phyloP scores from a whole-genome alignment of 2,888 invertebrate genomes.

The Drosophila cognata region DNA sequence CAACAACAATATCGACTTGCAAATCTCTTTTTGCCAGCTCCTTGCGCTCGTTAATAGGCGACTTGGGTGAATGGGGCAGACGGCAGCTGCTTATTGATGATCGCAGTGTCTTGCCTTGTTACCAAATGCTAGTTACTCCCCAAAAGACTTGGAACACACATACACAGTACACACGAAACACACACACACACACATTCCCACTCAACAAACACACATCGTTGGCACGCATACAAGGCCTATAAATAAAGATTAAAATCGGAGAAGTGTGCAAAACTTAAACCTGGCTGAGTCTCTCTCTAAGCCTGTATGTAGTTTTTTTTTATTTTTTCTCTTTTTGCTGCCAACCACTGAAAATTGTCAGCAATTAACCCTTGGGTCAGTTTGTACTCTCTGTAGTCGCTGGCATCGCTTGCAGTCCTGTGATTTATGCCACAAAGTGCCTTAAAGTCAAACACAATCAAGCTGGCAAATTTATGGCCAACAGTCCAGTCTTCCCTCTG shows the following conservation, averaged over 20 bases:
- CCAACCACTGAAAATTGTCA: slow-evolving; percentile 68
- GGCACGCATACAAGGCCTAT: slow-evolving; percentile 56
- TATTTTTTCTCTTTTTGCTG: slow-evolving; percentile 21
- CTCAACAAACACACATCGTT: slow-evolving; percentile 1
- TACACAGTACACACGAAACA: slow-evolving; percentile 32
- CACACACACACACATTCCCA: slow-evolving; percentile 6
- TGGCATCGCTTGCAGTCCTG: slow-evolving; percentile 51
- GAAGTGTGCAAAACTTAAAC: slow-evolving; percentile 55
- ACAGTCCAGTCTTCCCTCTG: slow-evolving; percentile 3
- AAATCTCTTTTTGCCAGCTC: slow-evolving; percentile 56
- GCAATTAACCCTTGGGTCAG: slow-evolving; percentile 76
- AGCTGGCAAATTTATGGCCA: slow-evolving; percentile 55
- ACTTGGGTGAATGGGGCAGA: slow-evolving; percentile 36
- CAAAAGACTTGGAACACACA: slow-evolving; percentile 55
- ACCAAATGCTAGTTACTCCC: slow-evolving; percentile 60
- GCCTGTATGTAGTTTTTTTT: slow-evolving; percentile 31
- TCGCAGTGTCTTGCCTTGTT: slow-evolving; percentile 69
- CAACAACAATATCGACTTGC: slow-evolving; percentile 51
- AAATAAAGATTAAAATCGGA: slow-evolving; percentile 78
- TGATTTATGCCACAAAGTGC: slow-evolving; percentile 73
- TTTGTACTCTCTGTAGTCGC: slow-evolving; percentile 12
- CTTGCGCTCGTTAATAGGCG: slow-evolving; percentile 58
- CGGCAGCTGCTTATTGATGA: slow-evolving; percentile 74
- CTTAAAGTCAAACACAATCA: slow-evolving; percentile 76
- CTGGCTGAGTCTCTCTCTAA: slow-evolving; percentile 46